A percentile compares a stretch with the other conserved stretches of the same genome.
These are phyloP conservation scores for Oncorhynchus kisutch DNA, from an alignment of 2,113 vertebrate genomes.

Conservation along the genomic window DNA sequence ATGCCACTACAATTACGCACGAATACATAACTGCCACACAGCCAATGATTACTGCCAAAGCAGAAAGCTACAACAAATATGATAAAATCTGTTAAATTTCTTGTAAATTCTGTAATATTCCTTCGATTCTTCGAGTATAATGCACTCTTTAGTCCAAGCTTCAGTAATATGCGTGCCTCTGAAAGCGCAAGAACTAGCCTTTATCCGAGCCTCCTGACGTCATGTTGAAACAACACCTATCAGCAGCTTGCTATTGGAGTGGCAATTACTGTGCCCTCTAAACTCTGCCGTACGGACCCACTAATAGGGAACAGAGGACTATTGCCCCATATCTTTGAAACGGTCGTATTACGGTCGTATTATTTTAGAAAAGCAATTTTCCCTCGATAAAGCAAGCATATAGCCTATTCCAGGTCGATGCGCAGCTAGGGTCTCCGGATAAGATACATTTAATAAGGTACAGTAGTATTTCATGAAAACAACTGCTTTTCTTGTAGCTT, in stretches of 20 bases:
- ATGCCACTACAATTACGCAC: neutral
- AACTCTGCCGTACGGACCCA: neutral
- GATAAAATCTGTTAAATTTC: constrained; percentile 20
- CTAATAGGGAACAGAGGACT: neutral
- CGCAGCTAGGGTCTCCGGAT: neutral
- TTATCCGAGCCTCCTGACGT: constrained; percentile 70
- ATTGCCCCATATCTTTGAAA: neutral
- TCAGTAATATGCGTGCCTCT: constrained; percentile 72
- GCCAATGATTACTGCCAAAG: constrained; percentile 2
- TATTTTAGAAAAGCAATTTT: neutral
- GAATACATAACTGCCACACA: neutral
- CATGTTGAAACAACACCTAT: constrained; percentile 65
- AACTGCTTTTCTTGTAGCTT: neutral
- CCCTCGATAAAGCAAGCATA: neutral
- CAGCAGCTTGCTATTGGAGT: constrained; percentile 59
- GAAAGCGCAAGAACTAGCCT: constrained; percentile 58
- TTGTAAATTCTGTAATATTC: constrained; percentile 36
- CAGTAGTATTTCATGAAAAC: neutral
- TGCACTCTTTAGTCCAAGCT: constrained; percentile 47
- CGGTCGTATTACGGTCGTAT: neutral
- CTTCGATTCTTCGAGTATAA: constrained; percentile 3
- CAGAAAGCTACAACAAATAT: neutral
- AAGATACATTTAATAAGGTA: neutral
- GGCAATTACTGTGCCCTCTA: constrained; percentile 54
- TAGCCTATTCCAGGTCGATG: neutral